phyloP scores from a whole-genome alignment of 2,113 vertebrate genomes.

The Smithornis capensis region DNA sequence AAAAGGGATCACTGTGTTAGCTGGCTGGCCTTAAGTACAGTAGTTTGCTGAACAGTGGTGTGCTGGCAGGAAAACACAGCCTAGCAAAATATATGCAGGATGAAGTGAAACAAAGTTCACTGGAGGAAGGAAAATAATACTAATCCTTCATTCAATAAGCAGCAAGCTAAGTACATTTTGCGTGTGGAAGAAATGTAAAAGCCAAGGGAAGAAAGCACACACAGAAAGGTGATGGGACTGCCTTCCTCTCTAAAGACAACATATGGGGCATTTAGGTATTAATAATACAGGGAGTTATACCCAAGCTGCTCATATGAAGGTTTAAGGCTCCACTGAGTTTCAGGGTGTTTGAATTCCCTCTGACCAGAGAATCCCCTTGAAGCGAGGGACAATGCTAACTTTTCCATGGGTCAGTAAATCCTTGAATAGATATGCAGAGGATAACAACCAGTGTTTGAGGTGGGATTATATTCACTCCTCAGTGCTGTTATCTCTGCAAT shows the following conservation, averaged over 20 bases:
- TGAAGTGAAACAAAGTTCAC: constrained; percentile 76
- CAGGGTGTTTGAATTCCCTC: background rate
- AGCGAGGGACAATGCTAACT: background rate
- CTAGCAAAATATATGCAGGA: constrained; percentile 66
- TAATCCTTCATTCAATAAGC: constrained; percentile 76
- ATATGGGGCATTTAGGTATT: background rate
- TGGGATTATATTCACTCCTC: background rate
- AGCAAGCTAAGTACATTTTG: constrained; percentile 61
- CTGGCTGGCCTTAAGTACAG: constrained; percentile 57
- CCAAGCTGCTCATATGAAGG: background rate
- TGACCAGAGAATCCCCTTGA: background rate
- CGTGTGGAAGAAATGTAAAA: constrained; percentile 65
- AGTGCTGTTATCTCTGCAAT: rapidly evolving
- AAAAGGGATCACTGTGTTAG: constrained; percentile 66
- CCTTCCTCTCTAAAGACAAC: constrained; percentile 44
- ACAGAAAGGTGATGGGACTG: constrained; percentile 28
- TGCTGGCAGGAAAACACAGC: constrained; percentile 72
- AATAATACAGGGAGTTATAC: background rate
- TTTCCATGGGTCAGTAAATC: background rate
- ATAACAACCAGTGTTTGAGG: background rate
- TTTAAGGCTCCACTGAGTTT: background rate
- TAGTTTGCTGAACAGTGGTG: constrained; percentile 65
- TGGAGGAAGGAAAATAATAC: constrained; percentile 77
- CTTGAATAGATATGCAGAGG: background rate
- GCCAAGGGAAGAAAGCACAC: constrained; percentile 46